A percentile compares a stretch with the other conserved stretches of the same genome.
Conservation (phyloP, 2,113 vertebrate genomes). For the Pteropus alecto region DNA sequence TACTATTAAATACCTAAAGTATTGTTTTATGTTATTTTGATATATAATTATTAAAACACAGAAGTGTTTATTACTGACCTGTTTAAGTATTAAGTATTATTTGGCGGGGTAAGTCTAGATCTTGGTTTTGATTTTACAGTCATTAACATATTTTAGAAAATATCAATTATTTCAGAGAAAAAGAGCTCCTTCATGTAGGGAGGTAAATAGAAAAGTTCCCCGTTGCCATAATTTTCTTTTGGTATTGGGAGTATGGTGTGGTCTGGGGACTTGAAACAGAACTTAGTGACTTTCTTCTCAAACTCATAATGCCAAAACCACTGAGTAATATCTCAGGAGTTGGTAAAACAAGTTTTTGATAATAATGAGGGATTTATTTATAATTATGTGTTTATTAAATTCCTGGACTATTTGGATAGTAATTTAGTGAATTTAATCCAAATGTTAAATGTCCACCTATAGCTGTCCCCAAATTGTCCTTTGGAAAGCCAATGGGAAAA, state of each 20-base stretch:
- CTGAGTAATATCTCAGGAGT: not conserved
- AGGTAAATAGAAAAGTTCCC: slow-evolving; percentile 65
- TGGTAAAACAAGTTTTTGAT: not conserved
- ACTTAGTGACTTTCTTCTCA: slow-evolving; percentile 45
- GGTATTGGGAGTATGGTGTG: not conserved
- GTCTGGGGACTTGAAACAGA: slow-evolving; percentile 53
- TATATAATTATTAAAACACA: not conserved
- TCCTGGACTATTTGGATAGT: not conserved
- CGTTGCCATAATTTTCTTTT: slow-evolving; percentile 54
- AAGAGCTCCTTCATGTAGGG: slow-evolving; percentile 35
- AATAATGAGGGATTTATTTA: not conserved
- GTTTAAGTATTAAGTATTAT: not conserved
- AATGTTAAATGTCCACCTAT: not conserved
- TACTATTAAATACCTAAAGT: not conserved
- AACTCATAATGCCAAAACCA: slow-evolving; percentile 2
- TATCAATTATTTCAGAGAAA: slow-evolving; percentile 69
- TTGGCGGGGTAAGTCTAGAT: not conserved
- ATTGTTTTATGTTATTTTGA: not conserved
- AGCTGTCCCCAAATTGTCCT: not conserved
- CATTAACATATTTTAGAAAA: slow-evolving; percentile 65
- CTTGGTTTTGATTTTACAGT: slow-evolving; percentile 45
- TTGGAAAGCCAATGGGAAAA: slow-evolving; percentile 10
- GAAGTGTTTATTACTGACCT: not conserved
- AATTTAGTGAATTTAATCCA: not conserved
- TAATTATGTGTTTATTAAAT: slow-evolving; percentile 6